These are phyloP conservation scores for Phania funesta DNA, from an alignment of 2,888 invertebrate genomes.

Conservation along the genomic window DNA sequence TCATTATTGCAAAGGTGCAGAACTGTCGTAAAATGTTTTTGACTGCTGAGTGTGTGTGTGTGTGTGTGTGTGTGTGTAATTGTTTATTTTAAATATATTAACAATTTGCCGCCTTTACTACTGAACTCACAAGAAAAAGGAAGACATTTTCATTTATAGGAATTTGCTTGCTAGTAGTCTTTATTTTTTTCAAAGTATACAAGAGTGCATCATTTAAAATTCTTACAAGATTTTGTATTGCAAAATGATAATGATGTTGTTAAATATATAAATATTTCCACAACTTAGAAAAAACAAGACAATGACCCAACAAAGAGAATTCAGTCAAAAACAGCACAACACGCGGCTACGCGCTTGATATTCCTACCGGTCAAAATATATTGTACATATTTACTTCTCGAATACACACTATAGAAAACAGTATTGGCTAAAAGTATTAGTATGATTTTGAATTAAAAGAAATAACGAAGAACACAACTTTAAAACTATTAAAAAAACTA, in stretches of 20 bases:
- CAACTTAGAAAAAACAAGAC: constrained; percentile 35
- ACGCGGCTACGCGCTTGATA: constrained; percentile 52
- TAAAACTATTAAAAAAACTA: background rate
- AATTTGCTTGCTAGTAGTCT: constrained; percentile 17
- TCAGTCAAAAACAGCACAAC: constrained; percentile 1
- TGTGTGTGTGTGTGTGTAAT: background rate
- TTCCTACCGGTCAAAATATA: constrained; percentile 26
- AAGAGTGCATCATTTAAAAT: constrained; percentile 15
- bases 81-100: constrained; percentile 32
- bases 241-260: constrained; percentile 30
- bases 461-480: background rate
- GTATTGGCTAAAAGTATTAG: background rate
- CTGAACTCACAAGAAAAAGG: constrained; percentile 36
- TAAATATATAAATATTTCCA: constrained; percentile 50
- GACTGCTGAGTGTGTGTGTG: constrained; percentile 2
- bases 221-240: constrained; percentile 25
- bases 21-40: constrained; percentile 46
- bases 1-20: constrained; percentile 51
- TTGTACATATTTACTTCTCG: background rate
- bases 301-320: constrained; percentile 55
- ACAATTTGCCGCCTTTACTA: constrained; percentile 33
- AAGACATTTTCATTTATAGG: constrained; percentile 43
- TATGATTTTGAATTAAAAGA: background rate
- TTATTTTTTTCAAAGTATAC: constrained; percentile 4
- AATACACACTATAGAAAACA: background rate